Evolutionary conservation across 2,113 vertebrate species (phyloP), one percentile per base, ranked within the genome.

Genomic region (Ciconia stormi): DNA sequence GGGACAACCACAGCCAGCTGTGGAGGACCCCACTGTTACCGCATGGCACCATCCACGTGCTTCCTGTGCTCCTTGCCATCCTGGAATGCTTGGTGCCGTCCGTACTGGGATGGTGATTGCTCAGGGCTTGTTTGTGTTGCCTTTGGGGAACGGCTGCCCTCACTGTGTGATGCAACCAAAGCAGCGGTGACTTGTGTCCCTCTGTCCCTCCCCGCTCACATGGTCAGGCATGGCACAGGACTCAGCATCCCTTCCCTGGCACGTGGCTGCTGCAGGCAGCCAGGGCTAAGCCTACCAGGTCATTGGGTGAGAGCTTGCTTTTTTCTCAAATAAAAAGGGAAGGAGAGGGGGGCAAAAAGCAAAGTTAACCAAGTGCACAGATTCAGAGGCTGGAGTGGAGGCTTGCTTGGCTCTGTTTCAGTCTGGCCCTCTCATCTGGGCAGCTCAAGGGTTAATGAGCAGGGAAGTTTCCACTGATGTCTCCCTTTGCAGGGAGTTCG

Each of bases 41-140:
- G 7, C 2, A 1, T 44, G 66, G 26, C 55, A 47, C 50, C 49
- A 27, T 67, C 17, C 36, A 1, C 8, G 1, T 29, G n/a, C 19
- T 52, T 27, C 50, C 38, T 1, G 0, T 82, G 49, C 42, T 0
- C 0, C 16, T 73, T 30, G 1, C 40, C 11, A 4, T 38, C 36
- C 42, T 1, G 1, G 56, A 14, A 10, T 23, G 49, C 66, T 46
- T 50, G 55, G 32, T 79, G 86, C 50, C 53, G 2, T 42, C 67
- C 5, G 7, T 53, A 36, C 42, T 13, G 19, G 53, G 65, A 10
- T 9, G 16, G 38, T 9, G 32, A 55, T 67, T 42, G 58, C 52
- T 7, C 0, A 0, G 36, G 22, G 7, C 38, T 66, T n/a, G 22
- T 72, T 66, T 11, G 36, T 3, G 3, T 49, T 69, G 49, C n/a